Evolutionary conservation across 1,140 invertebrate species (phyloP).

Genomic region (Cardiocondyla obscurior): DNA sequence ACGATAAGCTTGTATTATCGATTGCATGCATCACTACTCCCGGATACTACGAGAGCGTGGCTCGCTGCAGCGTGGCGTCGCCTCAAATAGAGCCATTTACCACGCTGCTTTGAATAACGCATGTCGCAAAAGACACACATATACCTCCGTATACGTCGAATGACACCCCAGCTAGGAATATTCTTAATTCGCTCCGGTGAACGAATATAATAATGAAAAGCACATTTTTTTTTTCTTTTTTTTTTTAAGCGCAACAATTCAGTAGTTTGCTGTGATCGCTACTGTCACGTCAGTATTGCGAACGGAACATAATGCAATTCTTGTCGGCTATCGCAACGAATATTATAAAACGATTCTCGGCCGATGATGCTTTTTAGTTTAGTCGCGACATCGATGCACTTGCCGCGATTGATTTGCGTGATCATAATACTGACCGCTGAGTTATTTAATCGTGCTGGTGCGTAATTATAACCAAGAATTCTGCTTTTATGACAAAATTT

Average conservation of each 20-base stretch:
- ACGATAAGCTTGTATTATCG: not conserved
- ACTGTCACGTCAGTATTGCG: not conserved
- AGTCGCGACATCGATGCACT: not conserved
- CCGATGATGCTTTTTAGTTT: not conserved
- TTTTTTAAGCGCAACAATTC: too few relatives aligned
- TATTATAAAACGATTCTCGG: not conserved
- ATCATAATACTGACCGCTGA: not conserved
- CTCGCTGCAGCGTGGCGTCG: not conserved
- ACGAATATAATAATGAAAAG: not conserved
- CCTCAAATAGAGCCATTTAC: conserved; percentile 47
- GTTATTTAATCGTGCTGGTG: not conserved
- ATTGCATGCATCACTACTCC: not conserved
- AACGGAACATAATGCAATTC: conserved; percentile 18
- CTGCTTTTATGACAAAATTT: not conserved
- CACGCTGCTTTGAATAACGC: conserved; percentile 29
- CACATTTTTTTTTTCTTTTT: too few relatives aligned
- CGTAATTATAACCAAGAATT: not conserved
- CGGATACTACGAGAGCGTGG: not conserved
- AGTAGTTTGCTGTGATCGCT: not conserved
- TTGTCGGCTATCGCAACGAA: conserved; percentile 25
- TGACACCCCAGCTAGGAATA: not conserved
- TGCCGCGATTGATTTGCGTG: not conserved
- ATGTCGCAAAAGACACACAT: not conserved
- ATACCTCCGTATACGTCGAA: not conserved
- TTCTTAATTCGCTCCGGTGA: not conserved